Base-by-base conservation (phyloP, 2,113 vertebrate species). In the Melanerpes aurifrons region DNA sequence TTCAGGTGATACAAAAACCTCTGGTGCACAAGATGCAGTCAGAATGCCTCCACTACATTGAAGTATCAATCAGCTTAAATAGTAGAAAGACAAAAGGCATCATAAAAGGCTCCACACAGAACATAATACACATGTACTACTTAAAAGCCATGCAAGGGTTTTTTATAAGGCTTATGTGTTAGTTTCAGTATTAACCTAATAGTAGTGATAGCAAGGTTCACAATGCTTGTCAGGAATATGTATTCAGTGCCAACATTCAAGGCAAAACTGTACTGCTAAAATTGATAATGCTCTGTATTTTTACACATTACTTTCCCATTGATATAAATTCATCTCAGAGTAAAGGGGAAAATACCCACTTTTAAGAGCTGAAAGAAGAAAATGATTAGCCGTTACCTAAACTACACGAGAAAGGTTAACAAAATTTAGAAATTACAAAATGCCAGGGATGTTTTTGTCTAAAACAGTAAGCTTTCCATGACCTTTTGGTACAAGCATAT, bases 311-410 rank as follows among this genome's bases (percentile, higher is more conserved):
- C 91, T 95, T 76, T 31, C 9, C 35, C 86, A 68, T 75, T 92
- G 72, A 89, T 76, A 80, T 13, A 90, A 88, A 95, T 90, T 89
- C 35, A 85, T 85, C 89, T 93, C 71, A 85, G 56, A 73, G 43
- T 48, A 61, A 59, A 74, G 20, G 8, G 43, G 54, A 82, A 93
- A 66, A 67, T 18, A 79, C 5, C 14, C 5, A 64, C 15, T 67
- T 68, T 50, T 73, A 80, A 62, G 7, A 84, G 32, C 31, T 31
- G 64, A 80, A 67, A 67, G 29, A 75, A 71, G 22, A 31, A 90
- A 85, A 91, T 67, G 24, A 43, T 58, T 95, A 94, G 50, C 47
- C 96, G 95, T 90, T 96, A 89, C 83, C 66, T 86, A 86, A 97
- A 88, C n/a, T 73, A 31, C 4, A 71, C 18, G 28, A 87, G 59